Percentiles rank a stretch among this genome's conserved stretches.
Conservation (phyloP, 2,113 vertebrate species). For the Glaucomys volans region DNA sequence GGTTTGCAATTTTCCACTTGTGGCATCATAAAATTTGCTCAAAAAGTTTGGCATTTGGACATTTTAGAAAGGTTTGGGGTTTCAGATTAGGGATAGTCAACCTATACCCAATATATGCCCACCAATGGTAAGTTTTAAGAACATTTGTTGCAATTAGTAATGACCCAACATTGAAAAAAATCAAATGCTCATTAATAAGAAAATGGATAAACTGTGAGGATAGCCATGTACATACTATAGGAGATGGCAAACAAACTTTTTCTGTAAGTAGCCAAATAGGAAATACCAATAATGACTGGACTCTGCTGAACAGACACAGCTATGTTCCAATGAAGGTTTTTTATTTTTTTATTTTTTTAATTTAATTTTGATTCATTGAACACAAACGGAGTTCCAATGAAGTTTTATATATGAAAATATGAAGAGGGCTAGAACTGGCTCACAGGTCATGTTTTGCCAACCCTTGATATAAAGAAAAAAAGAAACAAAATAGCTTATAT, state of each 20-base stretch:
- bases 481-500: background rate
- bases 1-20: background rate
- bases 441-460: background rate
- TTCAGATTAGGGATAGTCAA: background rate
- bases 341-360: too few species aligned
- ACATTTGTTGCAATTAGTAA: background rate
- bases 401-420: background rate
- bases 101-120: background rate
- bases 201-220: background rate
- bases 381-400: too few species aligned
- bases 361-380: too few species aligned
- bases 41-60: background rate
- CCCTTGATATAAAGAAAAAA: background rate
- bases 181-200: background rate
- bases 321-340: background rate
- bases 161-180: background rate
- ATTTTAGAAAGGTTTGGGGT: background rate
- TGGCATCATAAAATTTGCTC: background rate
- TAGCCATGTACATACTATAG: background rate
- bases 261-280: background rate
- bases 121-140: background rate
- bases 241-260: background rate
- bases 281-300: background rate
- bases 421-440: background rate
- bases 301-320: background rate